Conservation (phyloP, 2,113 vertebrate genomes). For the Rhinoptilus africanus region DNA sequence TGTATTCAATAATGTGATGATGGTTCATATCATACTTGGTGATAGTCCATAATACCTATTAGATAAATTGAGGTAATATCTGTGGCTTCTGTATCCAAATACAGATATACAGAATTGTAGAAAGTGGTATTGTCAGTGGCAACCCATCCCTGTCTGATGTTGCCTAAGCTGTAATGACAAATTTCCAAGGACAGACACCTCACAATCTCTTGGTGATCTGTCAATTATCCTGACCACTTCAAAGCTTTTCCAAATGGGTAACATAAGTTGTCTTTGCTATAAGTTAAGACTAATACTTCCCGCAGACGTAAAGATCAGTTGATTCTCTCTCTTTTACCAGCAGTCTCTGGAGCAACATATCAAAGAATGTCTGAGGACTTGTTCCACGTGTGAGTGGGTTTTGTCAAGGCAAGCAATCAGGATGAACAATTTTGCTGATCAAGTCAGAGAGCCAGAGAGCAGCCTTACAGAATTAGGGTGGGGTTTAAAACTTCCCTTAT, state of each 20-base stretch:
- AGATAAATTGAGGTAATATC: background rate
- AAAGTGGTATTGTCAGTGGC: background rate
- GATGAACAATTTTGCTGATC: background rate
- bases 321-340: background rate
- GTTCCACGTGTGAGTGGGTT: rapidly evolving
- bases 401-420: background rate
- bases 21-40: background rate
- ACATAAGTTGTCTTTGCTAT: background rate
- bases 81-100: background rate
- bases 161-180: background rate
- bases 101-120: background rate
- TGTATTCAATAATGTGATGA: background rate
- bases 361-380: background rate
- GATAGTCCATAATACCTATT: background rate
- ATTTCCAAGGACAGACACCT: background rate
- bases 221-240: background rate
- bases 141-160: background rate
- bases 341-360: background rate
- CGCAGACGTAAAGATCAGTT: background rate
- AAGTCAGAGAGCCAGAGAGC: no score
- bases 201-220: background rate
- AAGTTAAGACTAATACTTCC: background rate
- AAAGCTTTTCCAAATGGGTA: background rate
- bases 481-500: background rate
- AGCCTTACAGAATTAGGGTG: background rate